Percentiles rank a stretch among this genome's conserved stretches.
Evolutionary conservation across 2,113 vertebrate genomes (phyloP).

Genomic region (Bagarius yarrelli): DNA sequence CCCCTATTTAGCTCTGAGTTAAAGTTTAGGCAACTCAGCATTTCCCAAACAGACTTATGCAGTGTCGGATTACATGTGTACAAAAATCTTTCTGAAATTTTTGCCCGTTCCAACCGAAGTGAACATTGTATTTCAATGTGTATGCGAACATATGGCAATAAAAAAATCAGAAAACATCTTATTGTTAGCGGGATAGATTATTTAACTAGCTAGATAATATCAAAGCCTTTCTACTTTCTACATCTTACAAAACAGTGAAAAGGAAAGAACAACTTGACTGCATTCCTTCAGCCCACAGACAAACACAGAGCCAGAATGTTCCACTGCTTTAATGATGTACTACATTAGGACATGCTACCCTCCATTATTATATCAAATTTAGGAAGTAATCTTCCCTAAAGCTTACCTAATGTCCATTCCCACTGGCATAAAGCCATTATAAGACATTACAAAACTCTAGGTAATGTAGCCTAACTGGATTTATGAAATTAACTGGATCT

Average conservation of each 20-base stretch:
- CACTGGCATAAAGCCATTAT: slow-evolving; percentile 23
- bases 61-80: slow-evolving; percentile 17
- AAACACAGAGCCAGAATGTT: slow-evolving; percentile 25
- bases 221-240: background rate
- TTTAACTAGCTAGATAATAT: background rate
- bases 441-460: slow-evolving; percentile 19
- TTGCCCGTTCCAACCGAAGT: background rate
- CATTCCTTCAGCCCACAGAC: slow-evolving; percentile 20
- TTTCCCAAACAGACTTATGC: background rate
- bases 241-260: background rate
- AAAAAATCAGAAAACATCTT: too few species aligned
- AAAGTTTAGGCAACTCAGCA: background rate
- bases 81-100: background rate
- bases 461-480: slow-evolving; percentile 26
- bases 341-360: slow-evolving; percentile 17
- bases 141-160: too few species aligned
- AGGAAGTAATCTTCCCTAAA: slow-evolving; percentile 15
- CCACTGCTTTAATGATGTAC: slow-evolving; percentile 18
- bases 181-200: background rate
- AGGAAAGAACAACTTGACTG: background rate
- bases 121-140: too few species aligned
- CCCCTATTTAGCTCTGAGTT: background rate
- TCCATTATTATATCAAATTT: slow-evolving; percentile 27
- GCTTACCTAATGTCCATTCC: slow-evolving; percentile 29
- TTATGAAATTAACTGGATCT: slow-evolving; percentile 19